These are phyloP conservation scores for Scolopax mira DNA, from an alignment of 2,113 vertebrate species.

Conservation along the genomic window DNA sequence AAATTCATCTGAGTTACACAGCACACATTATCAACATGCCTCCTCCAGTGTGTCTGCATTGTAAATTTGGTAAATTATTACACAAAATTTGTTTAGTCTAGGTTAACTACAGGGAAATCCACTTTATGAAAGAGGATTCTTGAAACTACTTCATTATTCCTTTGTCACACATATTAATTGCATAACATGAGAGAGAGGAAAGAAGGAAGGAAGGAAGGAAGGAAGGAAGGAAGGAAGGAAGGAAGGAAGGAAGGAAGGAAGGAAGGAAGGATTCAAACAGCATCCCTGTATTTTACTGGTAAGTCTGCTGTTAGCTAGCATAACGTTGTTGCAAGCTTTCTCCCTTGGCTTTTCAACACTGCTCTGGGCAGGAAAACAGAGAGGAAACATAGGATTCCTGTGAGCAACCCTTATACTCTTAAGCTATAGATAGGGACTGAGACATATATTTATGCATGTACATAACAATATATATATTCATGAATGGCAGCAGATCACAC, in stretches of 20 bases:
- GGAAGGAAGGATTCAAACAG: background rate
- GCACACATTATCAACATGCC: background rate
- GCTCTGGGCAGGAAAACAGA: background rate
- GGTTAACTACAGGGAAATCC: background rate
- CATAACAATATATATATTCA: background rate
- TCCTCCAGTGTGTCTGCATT: background rate
- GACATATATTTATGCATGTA: background rate
- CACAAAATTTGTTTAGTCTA: background rate
- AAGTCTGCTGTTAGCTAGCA: background rate
- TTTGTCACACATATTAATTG: background rate
- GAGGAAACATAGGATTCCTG: background rate
- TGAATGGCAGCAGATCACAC: background rate
- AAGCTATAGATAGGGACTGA: background rate
- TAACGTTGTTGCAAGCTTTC: background rate
- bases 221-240: too few species aligned
- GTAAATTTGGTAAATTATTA: background rate
- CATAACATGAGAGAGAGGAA: background rate
- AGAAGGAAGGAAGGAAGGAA: background rate
- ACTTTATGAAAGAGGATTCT: background rate
- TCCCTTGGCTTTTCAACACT: background rate
- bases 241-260: too few species aligned
- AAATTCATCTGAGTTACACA: background rate
- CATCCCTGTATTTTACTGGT: background rate
- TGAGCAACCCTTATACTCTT: background rate
- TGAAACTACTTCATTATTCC: background rate